These are phyloP conservation scores for Tetramorium alpestre DNA, from an alignment of 1,140 invertebrate species.

Conservation along the genomic window DNA sequence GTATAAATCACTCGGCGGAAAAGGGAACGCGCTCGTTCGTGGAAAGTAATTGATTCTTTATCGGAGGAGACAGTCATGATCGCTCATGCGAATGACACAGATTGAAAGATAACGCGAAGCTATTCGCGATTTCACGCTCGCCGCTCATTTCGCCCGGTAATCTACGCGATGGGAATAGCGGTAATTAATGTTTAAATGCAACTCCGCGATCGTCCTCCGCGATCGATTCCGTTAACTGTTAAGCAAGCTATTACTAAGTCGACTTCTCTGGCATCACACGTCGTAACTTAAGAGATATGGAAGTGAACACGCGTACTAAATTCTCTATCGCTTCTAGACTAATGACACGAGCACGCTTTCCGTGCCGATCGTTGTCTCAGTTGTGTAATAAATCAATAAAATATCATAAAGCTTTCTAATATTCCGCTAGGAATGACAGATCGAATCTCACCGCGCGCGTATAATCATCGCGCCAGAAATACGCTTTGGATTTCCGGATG, in stretches of 20 bases:
- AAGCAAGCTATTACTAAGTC: not conserved
- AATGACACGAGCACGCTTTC: not conserved
- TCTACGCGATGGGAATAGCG: constrained; percentile 18
- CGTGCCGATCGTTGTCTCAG: not conserved
- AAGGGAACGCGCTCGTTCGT: constrained; percentile 51
- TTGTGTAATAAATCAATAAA: not conserved
- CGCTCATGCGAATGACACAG: constrained; percentile 46
- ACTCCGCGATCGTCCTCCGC: not conserved
- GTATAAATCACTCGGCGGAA: constrained; percentile 58
- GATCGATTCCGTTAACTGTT: constrained; percentile 34
- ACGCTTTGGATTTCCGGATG: constrained; percentile 36
- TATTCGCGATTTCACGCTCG: constrained; percentile 33
- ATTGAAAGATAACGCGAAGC: constrained; percentile 30
- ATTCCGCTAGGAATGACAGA: not conserved
- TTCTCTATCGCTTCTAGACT: not conserved
- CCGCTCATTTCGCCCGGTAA: constrained; percentile 19
- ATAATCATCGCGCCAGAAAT: not conserved
- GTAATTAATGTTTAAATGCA: constrained; percentile 25
- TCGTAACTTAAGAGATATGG: constrained; percentile 3
- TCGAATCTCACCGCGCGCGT: not conserved
- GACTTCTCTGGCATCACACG: not conserved
- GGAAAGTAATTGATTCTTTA: constrained; percentile 67
- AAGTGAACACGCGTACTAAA: constrained; percentile 1
- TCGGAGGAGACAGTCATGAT: constrained; percentile 46
- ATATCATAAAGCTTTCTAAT: not conserved